Conservation (phyloP, 2,888 invertebrate genomes). For the Patella caerulea region DNA sequence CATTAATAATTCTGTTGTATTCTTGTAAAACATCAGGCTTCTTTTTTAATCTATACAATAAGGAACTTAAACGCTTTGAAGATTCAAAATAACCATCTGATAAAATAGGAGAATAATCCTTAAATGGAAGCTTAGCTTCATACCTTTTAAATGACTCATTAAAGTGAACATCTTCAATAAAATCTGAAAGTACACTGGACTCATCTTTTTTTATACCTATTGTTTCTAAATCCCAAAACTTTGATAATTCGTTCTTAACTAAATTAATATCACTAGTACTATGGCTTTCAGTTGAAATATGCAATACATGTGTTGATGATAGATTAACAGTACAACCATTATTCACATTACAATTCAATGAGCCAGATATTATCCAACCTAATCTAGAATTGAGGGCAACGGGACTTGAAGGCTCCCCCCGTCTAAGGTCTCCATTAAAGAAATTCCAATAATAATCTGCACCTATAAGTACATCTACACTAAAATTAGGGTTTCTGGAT, state of each 20-base stretch:
- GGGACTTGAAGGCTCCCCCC: not conserved
- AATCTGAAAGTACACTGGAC: not conserved
- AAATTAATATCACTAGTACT: too few species aligned
- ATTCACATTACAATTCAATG: not conserved
- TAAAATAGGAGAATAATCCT: not conserved
- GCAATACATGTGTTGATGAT: not conserved
- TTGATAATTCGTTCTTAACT: not conserved
- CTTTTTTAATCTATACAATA: too few species aligned
- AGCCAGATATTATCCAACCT: not conserved
- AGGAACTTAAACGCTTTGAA: too few species aligned
- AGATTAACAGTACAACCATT: not conserved
- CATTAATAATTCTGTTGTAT: too few species aligned
- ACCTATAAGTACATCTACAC: not conserved
- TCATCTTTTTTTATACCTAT: constrained; percentile 1
- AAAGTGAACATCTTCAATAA: not conserved
- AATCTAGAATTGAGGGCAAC: not conserved
- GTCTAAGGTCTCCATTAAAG: not conserved
- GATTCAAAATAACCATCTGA: not conserved
- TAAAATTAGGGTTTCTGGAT: not conserved
- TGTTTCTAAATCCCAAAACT: not conserved
- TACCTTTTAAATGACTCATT: not conserved
- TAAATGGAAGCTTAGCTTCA: not conserved
- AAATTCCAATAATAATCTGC: constrained; percentile 8
- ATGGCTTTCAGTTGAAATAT: not conserved
- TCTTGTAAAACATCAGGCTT: too few species aligned